Percentiles rank a stretch among this genome's conserved stretches.
phyloP scores from a whole-genome alignment of 2,113 vertebrate genomes.

The Hypomesus transpacificus region DNA sequence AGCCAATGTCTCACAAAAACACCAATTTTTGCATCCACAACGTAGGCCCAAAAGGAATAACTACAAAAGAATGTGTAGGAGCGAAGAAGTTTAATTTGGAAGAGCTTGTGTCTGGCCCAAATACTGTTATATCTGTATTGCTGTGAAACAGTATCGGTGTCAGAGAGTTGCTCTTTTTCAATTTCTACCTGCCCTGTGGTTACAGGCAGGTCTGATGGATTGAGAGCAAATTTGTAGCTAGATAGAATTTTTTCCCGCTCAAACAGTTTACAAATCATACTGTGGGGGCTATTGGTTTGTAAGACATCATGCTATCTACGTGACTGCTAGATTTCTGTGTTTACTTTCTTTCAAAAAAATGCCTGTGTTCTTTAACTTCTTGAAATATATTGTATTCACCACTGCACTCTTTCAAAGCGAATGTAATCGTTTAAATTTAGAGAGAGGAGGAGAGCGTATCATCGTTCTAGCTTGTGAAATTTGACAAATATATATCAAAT shows the following conservation, averaged over 20 bases:
- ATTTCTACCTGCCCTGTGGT: neutral
- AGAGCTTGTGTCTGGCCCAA: neutral
- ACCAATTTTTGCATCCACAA: constrained; percentile 1
- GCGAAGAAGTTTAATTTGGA: neutral
- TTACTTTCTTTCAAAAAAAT: constrained; percentile 62
- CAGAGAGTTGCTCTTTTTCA: neutral
- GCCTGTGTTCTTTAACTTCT: constrained; percentile 56
- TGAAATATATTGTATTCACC: constrained; percentile 68
- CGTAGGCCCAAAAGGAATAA: neutral
- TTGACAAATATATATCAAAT: neutral
- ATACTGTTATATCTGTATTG: neutral
- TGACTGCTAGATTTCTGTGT: constrained; percentile 62
- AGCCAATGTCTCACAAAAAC: constrained; percentile 54
- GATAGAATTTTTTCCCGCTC: no score
- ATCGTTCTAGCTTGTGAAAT: neutral
- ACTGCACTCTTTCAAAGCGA: constrained; percentile 19
- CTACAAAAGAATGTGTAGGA: neutral
- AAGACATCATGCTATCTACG: constrained; percentile 55
- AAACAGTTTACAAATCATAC: neutral
- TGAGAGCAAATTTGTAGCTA: neutral
- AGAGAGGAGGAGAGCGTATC: no score
- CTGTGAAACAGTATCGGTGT: neutral
- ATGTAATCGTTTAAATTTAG: neutral
- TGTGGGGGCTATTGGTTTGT: constrained; percentile 37
- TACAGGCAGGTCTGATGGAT: neutral